Evolutionary conservation across 2,888 invertebrate genomes (phyloP).

Genomic region (Tryphoninae sp.): DNA sequence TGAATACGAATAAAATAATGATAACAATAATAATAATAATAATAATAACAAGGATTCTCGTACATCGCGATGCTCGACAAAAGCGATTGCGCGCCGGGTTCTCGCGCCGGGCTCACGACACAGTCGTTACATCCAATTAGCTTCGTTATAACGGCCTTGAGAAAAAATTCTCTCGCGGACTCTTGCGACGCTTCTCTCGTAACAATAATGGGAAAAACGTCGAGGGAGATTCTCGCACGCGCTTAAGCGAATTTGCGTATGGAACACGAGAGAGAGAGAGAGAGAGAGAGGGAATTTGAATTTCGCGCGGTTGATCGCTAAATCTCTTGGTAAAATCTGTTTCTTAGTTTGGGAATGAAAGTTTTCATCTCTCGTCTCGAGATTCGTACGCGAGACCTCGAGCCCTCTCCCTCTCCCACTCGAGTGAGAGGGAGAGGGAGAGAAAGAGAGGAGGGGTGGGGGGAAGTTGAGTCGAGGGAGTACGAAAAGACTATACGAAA

Average conservation of each 20-base stretch:
- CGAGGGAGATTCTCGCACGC: neutral
- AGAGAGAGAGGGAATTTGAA: neutral
- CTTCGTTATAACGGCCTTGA: slow-evolving; percentile 74
- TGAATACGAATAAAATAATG: neutral
- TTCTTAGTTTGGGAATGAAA: slow-evolving; percentile 22
- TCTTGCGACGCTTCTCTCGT: neutral
- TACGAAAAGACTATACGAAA: slow-evolving; percentile 10
- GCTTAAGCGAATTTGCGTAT: neutral
- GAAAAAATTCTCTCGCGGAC: slow-evolving; percentile 51
- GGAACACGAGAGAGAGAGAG: too few relatives aligned
- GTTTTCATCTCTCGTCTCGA: neutral
- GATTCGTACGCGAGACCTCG: slow-evolving; percentile 1
- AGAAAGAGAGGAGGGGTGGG: slow-evolving; percentile 17
- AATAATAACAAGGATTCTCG: neutral
- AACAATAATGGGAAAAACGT: neutral
- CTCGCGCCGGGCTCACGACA: slow-evolving; percentile 64
- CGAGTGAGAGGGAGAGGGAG: slow-evolving; percentile 39
- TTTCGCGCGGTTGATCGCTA: neutral
- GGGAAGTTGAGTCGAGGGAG: slow-evolving; percentile 9
- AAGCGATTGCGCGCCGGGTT: slow-evolving; percentile 30
- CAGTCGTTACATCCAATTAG: slow-evolving; percentile 76
- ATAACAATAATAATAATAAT: neutral
- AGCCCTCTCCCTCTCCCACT: too few relatives aligned
- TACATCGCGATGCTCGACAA: slow-evolving; percentile 4
- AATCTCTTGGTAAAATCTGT: neutral